These are phyloP conservation scores for Acrocera orbiculus DNA, from an alignment of 2,888 invertebrate species.

Conservation along the genomic window DNA sequence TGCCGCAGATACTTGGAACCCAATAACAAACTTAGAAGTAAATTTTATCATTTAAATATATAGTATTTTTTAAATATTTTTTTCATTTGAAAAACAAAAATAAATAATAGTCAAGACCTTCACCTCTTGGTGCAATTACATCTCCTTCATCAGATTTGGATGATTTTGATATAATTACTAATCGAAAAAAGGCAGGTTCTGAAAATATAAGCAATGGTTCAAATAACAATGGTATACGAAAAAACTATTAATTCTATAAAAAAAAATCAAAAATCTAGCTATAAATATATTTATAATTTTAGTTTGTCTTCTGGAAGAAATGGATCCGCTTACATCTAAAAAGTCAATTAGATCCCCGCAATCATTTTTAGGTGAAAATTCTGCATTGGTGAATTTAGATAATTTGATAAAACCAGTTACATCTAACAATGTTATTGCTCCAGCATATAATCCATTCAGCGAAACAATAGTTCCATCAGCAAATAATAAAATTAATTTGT, in stretches of 20 bases:
- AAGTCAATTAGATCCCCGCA: constrained; percentile 65
- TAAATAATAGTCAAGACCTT: constrained; percentile 13
- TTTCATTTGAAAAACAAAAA: neutral
- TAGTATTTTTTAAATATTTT: constrained; percentile 12
- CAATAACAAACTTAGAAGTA: constrained; percentile 23
- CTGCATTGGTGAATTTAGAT: constrained; percentile 91
- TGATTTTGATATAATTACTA: constrained; percentile 74
- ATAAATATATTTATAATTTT: constrained; percentile 2
- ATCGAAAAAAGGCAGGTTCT: constrained; percentile 41
- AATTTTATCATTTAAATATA: constrained; percentile 1
- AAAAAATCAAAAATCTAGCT: constrained; percentile 4
- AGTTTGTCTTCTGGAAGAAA: constrained; percentile 29
- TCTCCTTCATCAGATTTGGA: constrained; percentile 53
- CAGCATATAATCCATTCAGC: constrained; percentile 31
- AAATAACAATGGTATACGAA: constrained; percentile 18
- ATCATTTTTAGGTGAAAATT: constrained; percentile 93
- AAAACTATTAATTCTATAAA: constrained; percentile 13
- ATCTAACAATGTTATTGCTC: constrained; percentile 20
- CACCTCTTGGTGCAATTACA: constrained; percentile 16
- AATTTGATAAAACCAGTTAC: constrained; percentile 60
- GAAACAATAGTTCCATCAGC: constrained; percentile 16
- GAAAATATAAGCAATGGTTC: constrained; percentile 21
- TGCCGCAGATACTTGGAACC: constrained; percentile 43
- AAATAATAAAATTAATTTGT: constrained; percentile 36
- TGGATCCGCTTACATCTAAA: constrained; percentile 29